Conservation (phyloP, 2,113 vertebrate genomes). For the Calcarius ornatus region DNA sequence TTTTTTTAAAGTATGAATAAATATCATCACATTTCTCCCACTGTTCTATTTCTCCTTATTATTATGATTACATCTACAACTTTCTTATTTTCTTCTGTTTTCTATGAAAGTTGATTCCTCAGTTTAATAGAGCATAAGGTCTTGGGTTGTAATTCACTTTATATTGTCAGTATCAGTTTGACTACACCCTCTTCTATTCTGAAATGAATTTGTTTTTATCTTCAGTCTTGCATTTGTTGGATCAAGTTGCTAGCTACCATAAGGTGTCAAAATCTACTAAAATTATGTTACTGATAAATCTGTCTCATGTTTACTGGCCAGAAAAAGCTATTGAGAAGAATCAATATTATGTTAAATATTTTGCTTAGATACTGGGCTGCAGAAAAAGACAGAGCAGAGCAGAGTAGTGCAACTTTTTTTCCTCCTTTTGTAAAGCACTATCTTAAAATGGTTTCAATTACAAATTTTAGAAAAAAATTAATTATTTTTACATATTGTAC, state of each 20-base stretch:
- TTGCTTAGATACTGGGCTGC: not conserved
- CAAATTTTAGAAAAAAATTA: not conserved
- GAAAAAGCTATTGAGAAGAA: conserved; percentile 11
- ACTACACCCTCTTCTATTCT: not conserved
- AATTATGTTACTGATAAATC: conserved; percentile 43
- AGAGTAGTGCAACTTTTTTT: not conserved
- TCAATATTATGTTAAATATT: conserved; percentile 11
- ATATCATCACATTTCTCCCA: not conserved
- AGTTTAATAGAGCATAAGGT: conserved; percentile 16
- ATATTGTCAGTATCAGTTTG: conserved; percentile 17
- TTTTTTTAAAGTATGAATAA: not conserved
- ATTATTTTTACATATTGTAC: not conserved
- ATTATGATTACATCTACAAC: not conserved
- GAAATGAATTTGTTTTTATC: conserved; percentile 10
- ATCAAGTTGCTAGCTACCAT: conserved; percentile 41
- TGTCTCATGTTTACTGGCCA: not conserved
- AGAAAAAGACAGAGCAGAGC: not conserved
- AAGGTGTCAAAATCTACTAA: conserved; percentile 40
- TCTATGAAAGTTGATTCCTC: not conserved
- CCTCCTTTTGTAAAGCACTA: not conserved
- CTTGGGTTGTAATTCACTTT: conserved; percentile 12
- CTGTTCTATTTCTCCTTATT: not conserved
- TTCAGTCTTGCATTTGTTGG: conserved; percentile 28
- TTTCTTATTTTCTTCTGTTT: not conserved
- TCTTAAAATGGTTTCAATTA: not conserved